Percentiles rank a stretch among this genome's conserved stretches.
phyloP scores from a whole-genome alignment of 1,140 invertebrate species.

The Scaptomyza pallida region DNA sequence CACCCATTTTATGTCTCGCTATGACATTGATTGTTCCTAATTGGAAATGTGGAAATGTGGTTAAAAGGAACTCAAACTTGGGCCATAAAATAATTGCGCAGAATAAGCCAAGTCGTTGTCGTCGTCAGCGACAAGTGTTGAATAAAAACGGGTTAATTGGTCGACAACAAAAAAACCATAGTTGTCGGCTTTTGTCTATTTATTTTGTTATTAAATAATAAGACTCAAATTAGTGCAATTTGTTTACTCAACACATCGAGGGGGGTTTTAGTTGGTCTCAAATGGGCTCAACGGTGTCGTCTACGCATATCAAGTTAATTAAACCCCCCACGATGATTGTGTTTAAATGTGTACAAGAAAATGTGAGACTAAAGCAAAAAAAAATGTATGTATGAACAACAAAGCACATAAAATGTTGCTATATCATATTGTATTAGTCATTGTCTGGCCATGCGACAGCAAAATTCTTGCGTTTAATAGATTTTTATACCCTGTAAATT shows the following conservation, averaged over 20 bases:
- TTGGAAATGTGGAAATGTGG: conserved; percentile 38
- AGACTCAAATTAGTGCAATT: conserved; percentile 81
- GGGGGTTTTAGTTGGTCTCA: background rate
- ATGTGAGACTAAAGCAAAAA: conserved; percentile 4
- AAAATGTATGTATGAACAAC: conserved; percentile 22
- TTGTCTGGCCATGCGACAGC: conserved; percentile 73
- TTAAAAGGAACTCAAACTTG: conserved; percentile 8
- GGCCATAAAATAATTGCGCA: conserved; percentile 67
- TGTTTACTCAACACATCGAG: conserved; percentile 57
- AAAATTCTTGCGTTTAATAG: conserved; percentile 7
- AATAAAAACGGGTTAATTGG: conserved; percentile 55
- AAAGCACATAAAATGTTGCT: conserved; percentile 23
- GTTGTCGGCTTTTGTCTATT: conserved; percentile 65
- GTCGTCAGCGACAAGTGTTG: conserved; percentile 37
- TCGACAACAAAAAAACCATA: background rate
- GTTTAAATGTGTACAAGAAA: background rate
- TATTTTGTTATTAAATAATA: conserved; percentile 82
- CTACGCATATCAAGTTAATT: conserved; percentile 54
- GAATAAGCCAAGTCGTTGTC: no score
- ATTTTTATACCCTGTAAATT: conserved; percentile 8
- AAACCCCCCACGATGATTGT: conserved; percentile 61
- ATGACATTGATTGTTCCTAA: conserved; percentile 52
- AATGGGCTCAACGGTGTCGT: conserved; percentile 12
- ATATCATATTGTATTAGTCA: conserved; percentile 61
- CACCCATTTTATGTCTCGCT: conserved; percentile 36